These are phyloP conservation scores for Lytechinus variegatus DNA, from an alignment of 35 echinoderm and acorn worm genomes.

Conservation along the genomic window DNA sequence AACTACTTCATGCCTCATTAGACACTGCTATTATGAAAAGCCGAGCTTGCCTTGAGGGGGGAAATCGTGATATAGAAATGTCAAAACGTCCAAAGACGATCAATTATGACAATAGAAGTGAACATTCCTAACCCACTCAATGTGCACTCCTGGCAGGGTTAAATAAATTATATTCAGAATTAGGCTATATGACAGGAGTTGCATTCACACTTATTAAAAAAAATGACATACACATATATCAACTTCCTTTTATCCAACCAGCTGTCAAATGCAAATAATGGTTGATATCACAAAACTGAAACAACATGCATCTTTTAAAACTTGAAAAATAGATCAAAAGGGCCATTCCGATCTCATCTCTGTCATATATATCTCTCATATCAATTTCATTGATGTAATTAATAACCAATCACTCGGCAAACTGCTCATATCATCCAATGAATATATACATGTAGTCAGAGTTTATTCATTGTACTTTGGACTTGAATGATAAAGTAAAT, in stretches of 20 bases:
- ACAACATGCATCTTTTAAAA: neutral
- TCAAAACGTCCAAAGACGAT: neutral
- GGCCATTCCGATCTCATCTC: neutral
- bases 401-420: neutral
- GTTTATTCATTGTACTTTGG: neutral
- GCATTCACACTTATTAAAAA: too few relatives aligned
- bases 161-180: neutral
- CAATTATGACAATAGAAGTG: neutral
- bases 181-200: too few relatives aligned
- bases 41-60: neutral
- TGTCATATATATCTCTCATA: neutral
- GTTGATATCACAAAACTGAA: neutral
- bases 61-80: neutral
- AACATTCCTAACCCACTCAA: neutral
- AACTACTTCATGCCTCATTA: neutral
- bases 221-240: too few relatives aligned
- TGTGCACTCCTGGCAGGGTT: neutral
- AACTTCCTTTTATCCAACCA: too few relatives aligned
- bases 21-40: neutral
- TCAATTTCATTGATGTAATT: neutral
- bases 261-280: neutral
- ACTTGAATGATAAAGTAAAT: neutral
- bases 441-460: neutral
- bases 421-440: neutral
- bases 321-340: neutral